phyloP scores from a whole-genome alignment of 2,113 vertebrate genomes.

The Spilogale gracilis region DNA sequence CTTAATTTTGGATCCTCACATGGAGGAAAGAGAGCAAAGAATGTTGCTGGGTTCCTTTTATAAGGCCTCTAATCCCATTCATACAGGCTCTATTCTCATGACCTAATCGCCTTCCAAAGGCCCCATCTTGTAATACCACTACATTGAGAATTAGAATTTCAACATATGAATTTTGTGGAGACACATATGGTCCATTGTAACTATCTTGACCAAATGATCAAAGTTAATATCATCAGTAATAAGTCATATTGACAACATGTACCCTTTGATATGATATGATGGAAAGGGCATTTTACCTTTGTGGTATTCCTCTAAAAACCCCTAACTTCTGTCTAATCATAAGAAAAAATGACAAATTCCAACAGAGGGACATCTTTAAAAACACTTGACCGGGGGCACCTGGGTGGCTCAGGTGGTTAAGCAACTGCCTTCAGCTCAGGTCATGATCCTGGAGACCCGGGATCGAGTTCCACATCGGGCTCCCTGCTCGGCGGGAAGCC shows the following conservation, averaged over 20 bases:
- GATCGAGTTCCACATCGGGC: no score
- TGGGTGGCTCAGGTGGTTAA: no score
- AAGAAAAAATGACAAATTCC: not conserved
- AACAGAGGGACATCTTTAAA: not conserved
- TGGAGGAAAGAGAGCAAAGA: not conserved
- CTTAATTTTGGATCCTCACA: not conserved
- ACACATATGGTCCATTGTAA: not conserved
- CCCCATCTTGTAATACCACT: not conserved
- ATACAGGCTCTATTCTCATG: not conserved
- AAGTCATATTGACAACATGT: not conserved
- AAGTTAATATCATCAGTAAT: not conserved
- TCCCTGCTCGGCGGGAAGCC: no score
- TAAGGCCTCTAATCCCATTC: not conserved
- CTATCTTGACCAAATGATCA: not conserved
- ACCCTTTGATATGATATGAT: not conserved
- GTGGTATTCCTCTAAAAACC: not conserved
- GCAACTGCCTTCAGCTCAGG: no score
- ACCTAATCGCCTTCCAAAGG: not conserved
- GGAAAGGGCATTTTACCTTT: not conserved
- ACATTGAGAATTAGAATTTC: not conserved
- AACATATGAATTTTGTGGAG: not conserved
- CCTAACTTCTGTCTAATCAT: not conserved
- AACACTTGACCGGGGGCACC: not conserved
- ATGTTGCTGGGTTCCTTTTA: not conserved
- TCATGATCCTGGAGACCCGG: no score